These are phyloP conservation scores for Corythoichthys intestinalis DNA, from an alignment of 2,113 vertebrate genomes.

Conservation along the genomic window DNA sequence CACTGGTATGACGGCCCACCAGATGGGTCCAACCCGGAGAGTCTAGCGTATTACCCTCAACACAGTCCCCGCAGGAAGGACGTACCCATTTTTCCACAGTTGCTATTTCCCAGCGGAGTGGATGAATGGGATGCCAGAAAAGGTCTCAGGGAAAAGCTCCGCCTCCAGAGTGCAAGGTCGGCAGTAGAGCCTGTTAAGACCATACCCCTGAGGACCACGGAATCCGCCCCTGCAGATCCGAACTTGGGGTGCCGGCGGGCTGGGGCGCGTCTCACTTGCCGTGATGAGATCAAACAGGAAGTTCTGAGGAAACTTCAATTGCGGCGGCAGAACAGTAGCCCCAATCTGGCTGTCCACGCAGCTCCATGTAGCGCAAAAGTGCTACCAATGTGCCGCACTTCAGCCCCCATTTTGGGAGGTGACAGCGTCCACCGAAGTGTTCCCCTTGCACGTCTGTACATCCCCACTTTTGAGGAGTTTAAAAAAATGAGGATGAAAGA, in stretches of 20 bases:
- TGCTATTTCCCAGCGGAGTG: constrained; percentile 70
- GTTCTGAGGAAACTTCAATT: constrained; percentile 77
- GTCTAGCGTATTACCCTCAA: constrained; percentile 60
- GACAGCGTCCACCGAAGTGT: constrained; percentile 40
- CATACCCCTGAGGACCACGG: constrained; percentile 59
- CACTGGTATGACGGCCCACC: constrained; percentile 72
- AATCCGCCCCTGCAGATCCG: constrained; percentile 31
- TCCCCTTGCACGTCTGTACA: constrained; percentile 72
- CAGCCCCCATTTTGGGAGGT: constrained; percentile 56
- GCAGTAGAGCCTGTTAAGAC: constrained; percentile 70
- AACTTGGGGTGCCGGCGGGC: constrained; percentile 37
- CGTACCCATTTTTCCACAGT: constrained; percentile 73
- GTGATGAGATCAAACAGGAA: constrained; percentile 82
- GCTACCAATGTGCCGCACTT: constrained; percentile 68
- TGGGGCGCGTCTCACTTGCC: constrained; percentile 64
- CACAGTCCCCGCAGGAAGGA: constrained; percentile 62
- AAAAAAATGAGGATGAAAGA: constrained; percentile 80
- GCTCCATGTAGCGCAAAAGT: constrained; percentile 40
- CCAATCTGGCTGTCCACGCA: constrained; percentile 67
- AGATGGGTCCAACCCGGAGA: constrained; percentile 64
- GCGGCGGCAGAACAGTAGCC: constrained; percentile 80
- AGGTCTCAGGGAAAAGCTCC: constrained; percentile 81
- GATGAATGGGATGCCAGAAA: constrained; percentile 76
- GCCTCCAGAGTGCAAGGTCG: constrained; percentile 75
- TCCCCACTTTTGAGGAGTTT: constrained; percentile 86